phyloP scores from a whole-genome alignment of 2,888 invertebrate species.

The Dorcus hopei region DNA sequence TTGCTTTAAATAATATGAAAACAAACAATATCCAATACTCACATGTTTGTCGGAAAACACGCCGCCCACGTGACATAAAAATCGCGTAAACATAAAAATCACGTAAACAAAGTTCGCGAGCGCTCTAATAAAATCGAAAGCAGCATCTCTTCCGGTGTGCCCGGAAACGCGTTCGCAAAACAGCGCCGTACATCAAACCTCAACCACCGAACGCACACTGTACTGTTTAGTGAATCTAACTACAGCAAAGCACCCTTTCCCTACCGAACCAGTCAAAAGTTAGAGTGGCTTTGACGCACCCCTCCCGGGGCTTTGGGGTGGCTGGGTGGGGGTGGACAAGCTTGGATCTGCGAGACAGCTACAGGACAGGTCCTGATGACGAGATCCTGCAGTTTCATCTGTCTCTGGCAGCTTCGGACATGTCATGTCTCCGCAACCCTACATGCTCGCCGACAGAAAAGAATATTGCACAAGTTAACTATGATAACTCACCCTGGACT shows the following conservation, averaged over 20 bases:
- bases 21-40: no score
- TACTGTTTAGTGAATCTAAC: conserved; percentile 36
- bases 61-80: no score
- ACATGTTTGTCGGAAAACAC: no score
- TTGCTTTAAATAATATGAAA: no score
- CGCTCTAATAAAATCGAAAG: no score
- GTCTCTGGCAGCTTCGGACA: conserved; percentile 36
- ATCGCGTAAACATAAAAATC: no score
- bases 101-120: no score
- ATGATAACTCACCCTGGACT: conserved; percentile 4
- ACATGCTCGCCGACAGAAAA: conserved; percentile 5
- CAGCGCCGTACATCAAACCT: conserved; percentile 18
- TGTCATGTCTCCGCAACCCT: conserved; percentile 28
- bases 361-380: conserved; percentile 32
- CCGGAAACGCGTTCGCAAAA: no score
- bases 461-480: conserved; percentile 11
- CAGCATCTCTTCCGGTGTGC: no score
- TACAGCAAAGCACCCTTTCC: conserved; percentile 14
- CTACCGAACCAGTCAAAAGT: conserved; percentile 26
- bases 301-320: conserved; percentile 27
- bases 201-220: conserved; percentile 36
- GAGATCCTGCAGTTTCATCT: conserved; percentile 37
- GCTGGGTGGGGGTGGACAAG: conserved; percentile 12
- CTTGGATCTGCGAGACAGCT: conserved; percentile 23
- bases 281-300: conserved; percentile 33